Conservation (phyloP, 1,140 invertebrate genomes). For the Drosophila auraria region DNA sequence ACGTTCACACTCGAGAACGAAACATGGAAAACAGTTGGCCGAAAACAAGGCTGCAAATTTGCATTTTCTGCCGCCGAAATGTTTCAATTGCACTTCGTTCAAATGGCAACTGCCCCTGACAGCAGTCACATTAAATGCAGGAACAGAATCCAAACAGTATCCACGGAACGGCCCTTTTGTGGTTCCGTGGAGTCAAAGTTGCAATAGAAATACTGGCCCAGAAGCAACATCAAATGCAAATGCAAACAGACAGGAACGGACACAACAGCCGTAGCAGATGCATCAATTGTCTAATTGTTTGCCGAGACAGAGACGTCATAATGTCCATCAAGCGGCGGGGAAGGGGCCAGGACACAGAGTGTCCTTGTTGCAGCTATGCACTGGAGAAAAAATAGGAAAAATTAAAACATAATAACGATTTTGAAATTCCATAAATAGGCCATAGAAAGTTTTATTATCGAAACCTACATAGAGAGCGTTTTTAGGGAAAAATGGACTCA, state of each 20-base stretch:
- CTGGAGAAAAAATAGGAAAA: not conserved
- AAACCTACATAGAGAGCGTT: too few relatives aligned
- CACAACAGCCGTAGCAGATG: slow-evolving; percentile 70
- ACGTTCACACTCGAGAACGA: slow-evolving; percentile 6
- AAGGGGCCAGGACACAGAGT: not conserved
- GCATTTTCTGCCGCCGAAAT: slow-evolving; percentile 48
- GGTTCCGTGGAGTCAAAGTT: slow-evolving; percentile 47
- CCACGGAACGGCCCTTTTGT: slow-evolving; percentile 65
- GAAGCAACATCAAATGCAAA: slow-evolving; percentile 46
- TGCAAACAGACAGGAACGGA: slow-evolving; percentile 31
- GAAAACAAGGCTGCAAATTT: slow-evolving; percentile 42
- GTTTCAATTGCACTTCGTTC: slow-evolving; percentile 67
- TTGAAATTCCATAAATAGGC: not conserved
- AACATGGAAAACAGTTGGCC: slow-evolving; percentile 34
- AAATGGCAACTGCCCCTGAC: slow-evolving; percentile 61
- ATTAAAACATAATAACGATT: not conserved
- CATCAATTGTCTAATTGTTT: slow-evolving; percentile 83
- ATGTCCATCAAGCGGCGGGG: slow-evolving; percentile 69
- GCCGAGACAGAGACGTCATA: slow-evolving; percentile 78
- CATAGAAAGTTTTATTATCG: too few relatives aligned
- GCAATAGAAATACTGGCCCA: slow-evolving; percentile 43
- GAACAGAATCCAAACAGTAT: slow-evolving; percentile 12
- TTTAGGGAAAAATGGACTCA: too few relatives aligned
- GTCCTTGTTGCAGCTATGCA: slow-evolving; percentile 6
- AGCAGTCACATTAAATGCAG: slow-evolving; percentile 76